Evolutionary conservation across 2,113 vertebrate species (phyloP).

Genomic region (Oncorhynchus mykiss): DNA sequence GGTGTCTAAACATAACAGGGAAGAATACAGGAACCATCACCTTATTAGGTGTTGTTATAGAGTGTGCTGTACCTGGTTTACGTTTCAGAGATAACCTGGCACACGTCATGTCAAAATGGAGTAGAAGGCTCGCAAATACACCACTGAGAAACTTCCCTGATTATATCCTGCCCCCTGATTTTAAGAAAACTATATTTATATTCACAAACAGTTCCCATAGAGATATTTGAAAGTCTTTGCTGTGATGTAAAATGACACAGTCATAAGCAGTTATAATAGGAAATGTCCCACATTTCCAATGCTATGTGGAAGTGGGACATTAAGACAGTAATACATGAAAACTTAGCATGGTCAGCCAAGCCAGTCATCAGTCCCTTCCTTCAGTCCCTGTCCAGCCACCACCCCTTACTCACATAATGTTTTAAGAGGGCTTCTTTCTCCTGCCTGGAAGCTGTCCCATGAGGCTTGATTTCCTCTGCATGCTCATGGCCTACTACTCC

Average conservation of each 20-base stretch:
- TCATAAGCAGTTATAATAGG: slow-evolving; percentile 6
- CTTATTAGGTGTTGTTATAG: slow-evolving; percentile 67
- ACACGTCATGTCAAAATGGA: slow-evolving; percentile 30
- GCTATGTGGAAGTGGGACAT: not conserved
- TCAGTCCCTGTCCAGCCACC: slow-evolving; percentile 6
- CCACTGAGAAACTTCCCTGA: not conserved
- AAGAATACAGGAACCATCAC: slow-evolving; percentile 38
- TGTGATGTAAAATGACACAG: slow-evolving; percentile 10
- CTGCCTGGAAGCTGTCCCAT: not conserved
- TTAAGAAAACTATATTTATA: not conserved
- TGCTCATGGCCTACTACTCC: not conserved
- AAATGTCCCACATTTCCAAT: not conserved
- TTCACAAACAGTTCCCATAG: slow-evolving; percentile 26
- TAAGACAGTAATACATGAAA: not conserved
- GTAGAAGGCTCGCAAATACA: slow-evolving; percentile 17
- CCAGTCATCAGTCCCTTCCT: not conserved
- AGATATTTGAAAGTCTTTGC: slow-evolving; percentile 19
- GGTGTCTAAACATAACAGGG: slow-evolving; percentile 36
- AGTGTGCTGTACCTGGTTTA: slow-evolving; percentile 53
- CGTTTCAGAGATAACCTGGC: slow-evolving; percentile 56
- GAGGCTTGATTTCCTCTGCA: not conserved
- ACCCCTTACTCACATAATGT: slow-evolving; percentile 27
- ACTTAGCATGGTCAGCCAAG: not conserved
- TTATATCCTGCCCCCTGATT: slow-evolving; percentile 6
- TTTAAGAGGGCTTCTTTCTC: slow-evolving; percentile 10